Evolutionary conservation across 2,113 vertebrate genomes (phyloP), one percentile per base, ranked within the genome.

Genomic region (Eira barbara): DNA sequence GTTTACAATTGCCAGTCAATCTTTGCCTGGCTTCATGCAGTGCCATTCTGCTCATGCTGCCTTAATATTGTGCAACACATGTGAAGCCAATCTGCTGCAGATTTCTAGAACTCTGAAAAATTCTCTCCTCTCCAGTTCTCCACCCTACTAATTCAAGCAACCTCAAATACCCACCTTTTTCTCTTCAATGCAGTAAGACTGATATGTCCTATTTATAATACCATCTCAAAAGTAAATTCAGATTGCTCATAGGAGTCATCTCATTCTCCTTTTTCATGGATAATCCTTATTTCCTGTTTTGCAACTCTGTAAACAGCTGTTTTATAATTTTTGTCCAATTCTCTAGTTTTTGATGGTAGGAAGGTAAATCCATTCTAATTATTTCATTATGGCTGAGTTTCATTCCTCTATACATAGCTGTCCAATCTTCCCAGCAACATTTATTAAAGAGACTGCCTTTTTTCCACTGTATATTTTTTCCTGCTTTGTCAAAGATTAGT

Each of bases 11-110:
- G 18, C 23, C 11, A 1, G 23, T 69, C 34, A 87, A 17, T 57
- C 34, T 81, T 79, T 95, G 2, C 12, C 27, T 67, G 59, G 18
- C 14, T 59, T 61, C 25, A 13, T 59, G 31, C 1, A 15, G 7
- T 49, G 79, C 79, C 45, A 36, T 1, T 73, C 23, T 49, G 13
- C 7, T 79, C 12, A 27, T 47, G 2, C 7, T 78, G 25, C 11
- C 25, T 69, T 69, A 52, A 57, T 69, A 23, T 61, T 74, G 11
- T 55, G 3, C 52, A 42, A 55, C 15, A 76, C n/a, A 63, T 39
- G 90, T 1, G 67, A 73, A 3, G 29, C 6, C 2, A 57, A 0
- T 12, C 21, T 3, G 18, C 7, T 12, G 7, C 0, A 59, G 9
- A 61, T 57, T 21, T 17, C 29, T 71, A 10, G 8, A 25, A 5